Conservation (phyloP, 2,113 vertebrate genomes). For the Scytalopus superciliaris region DNA sequence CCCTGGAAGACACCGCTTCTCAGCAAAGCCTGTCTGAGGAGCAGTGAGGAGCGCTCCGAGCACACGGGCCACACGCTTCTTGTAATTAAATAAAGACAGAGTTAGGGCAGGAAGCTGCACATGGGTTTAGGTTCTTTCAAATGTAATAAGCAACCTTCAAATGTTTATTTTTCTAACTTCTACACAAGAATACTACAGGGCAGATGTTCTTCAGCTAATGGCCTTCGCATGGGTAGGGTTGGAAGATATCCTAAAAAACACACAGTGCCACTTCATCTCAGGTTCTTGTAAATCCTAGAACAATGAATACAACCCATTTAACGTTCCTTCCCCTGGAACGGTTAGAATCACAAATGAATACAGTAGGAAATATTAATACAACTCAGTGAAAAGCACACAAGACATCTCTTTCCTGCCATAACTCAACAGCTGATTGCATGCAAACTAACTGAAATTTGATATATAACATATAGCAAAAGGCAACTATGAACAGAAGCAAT, state of each 20-base stretch:
- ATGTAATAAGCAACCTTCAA: constrained; percentile 13
- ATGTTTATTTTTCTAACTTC: constrained; percentile 63
- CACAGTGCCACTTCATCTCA: constrained; percentile 57
- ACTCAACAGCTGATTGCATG: constrained; percentile 53
- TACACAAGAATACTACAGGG: neutral
- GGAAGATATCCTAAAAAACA: constrained; percentile 25
- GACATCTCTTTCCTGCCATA: constrained; percentile 51
- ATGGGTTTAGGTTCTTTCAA: neutral
- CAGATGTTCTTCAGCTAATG: neutral
- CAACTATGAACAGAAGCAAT: constrained; percentile 12
- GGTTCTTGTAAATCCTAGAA: constrained; percentile 54
- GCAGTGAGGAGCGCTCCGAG: neutral
- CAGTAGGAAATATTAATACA: constrained; percentile 35
- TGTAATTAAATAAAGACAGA: neutral
- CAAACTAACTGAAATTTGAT: constrained; percentile 56
- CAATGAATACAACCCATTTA: neutral
- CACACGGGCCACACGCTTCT: rapidly evolving
- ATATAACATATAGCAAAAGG: constrained; percentile 11
- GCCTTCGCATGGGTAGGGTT: neutral
- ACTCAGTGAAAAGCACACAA: constrained; percentile 66
- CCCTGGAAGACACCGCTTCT: constrained; percentile 61
- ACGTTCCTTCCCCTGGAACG: neutral
- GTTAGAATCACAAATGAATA: neutral
- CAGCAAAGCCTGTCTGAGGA: constrained; percentile 71
- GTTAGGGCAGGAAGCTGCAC: neutral